These are phyloP conservation scores for Priocnemis perturbator DNA, from an alignment of 2,888 invertebrate genomes.

Conservation along the genomic window DNA sequence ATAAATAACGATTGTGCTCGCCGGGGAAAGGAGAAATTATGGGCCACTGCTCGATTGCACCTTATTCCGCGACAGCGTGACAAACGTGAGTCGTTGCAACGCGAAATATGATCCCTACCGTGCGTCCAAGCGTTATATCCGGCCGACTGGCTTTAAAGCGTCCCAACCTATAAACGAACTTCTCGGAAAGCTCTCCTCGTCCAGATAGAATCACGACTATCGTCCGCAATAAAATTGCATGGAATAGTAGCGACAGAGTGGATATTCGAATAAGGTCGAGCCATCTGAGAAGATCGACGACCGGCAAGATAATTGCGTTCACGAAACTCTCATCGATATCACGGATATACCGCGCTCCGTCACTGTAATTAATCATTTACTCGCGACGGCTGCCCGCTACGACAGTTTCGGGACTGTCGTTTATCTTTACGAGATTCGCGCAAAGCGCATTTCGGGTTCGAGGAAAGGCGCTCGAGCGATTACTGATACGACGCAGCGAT, in stretches of 20 bases:
- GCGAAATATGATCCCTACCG: neutral
- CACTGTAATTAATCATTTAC: slow-evolving; percentile 16
- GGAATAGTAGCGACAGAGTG: no score
- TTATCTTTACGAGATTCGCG: slow-evolving; percentile 11
- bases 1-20: slow-evolving; percentile 1
- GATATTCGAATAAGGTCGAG: no score
- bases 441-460: neutral
- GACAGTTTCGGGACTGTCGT: slow-evolving; percentile 11
- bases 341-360: neutral
- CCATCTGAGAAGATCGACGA: no score
- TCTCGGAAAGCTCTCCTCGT: no score
- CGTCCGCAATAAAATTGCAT: no score
- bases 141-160: no score
- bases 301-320: no score
- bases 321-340: no score
- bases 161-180: no score
- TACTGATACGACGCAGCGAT: no score
- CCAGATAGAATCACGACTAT: no score
- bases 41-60: slow-evolving; percentile 13
- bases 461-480: neutral
- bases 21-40: slow-evolving; percentile 37
- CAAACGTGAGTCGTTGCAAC: slow-evolving; percentile 23
- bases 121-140: neutral
- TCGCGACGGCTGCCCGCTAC: neutral
- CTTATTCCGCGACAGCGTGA: slow-evolving; percentile 24